A percentile compares a stretch with the other conserved stretches of the same genome.
These are phyloP conservation scores for Phragmatobia fuliginosa DNA, from an alignment of 2,888 invertebrate genomes.

Conservation along the genomic window DNA sequence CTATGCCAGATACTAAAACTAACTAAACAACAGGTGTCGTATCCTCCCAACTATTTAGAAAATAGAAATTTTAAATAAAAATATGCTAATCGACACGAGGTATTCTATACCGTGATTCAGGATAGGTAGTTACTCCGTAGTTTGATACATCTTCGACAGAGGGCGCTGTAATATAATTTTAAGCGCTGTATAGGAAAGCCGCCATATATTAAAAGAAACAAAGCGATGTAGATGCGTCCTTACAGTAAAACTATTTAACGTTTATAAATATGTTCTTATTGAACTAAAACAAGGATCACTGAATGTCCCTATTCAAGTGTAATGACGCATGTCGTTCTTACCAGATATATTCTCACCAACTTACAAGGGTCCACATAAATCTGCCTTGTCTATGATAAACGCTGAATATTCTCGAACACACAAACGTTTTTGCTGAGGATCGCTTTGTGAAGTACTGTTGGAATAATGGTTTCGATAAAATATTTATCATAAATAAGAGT, in stretches of 20 bases:
- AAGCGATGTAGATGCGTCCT: no score
- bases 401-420: constrained; percentile 19
- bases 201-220: no score
- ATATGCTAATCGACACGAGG: no score
- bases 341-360: constrained; percentile 19
- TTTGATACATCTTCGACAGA: no score
- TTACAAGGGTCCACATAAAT: constrained; percentile 36
- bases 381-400: constrained; percentile 19
- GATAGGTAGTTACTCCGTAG: no score
- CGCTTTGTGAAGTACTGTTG: constrained; percentile 11
- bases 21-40: no score
- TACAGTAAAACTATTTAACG: neutral
- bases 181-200: no score
- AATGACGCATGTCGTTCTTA: constrained; percentile 17
- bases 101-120: no score
- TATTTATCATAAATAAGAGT: constrained; percentile 11
- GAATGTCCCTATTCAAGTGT: neutral
- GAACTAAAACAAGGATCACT: neutral
- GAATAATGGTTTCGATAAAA: constrained; percentile 6
- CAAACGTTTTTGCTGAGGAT: constrained; percentile 22
- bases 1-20: no score
- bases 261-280: neutral
- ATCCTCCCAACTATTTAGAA: no score
- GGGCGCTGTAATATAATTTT: no score
- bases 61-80: no score